These are phyloP conservation scores for Saccopteryx leptura DNA, from an alignment of 2,113 vertebrate genomes.

Conservation along the genomic window DNA sequence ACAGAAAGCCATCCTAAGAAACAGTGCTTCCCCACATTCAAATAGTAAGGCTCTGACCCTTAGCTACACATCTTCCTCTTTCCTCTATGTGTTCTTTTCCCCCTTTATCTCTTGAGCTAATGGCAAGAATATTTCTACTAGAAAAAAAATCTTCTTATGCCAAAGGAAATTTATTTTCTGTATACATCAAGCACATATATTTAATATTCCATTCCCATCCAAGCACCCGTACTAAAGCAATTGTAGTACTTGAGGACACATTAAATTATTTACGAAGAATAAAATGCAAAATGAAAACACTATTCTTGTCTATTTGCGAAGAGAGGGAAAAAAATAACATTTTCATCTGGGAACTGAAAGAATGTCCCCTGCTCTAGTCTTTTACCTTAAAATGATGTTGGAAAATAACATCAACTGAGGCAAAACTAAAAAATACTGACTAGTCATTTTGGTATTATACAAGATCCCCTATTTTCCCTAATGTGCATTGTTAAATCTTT, in stretches of 20 bases:
- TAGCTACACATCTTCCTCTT: neutral
- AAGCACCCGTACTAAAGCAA: constrained; percentile 57
- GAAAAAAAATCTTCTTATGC: constrained; percentile 42
- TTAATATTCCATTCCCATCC: constrained; percentile 53
- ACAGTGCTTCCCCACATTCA: neutral
- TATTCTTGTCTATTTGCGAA: constrained; percentile 50
- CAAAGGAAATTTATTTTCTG: constrained; percentile 71
- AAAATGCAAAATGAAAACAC: constrained; percentile 74
- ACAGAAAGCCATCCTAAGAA: constrained; percentile 15
- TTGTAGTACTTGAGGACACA: constrained; percentile 59
- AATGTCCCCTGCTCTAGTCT: constrained; percentile 22
- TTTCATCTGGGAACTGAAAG: constrained; percentile 70
- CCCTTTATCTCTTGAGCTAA: constrained; percentile 37
- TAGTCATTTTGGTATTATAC: neutral
- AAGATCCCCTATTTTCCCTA: neutral
- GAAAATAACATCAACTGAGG: constrained; percentile 50
- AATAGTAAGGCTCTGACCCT: constrained; percentile 15
- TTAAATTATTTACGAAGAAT: constrained; percentile 70
- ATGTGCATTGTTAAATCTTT: neutral
- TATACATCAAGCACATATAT: constrained; percentile 42
- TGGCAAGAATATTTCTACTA: constrained; percentile 27
- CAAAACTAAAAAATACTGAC: constrained; percentile 42
- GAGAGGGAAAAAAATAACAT: constrained; percentile 50
- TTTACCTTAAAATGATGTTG: constrained; percentile 56
- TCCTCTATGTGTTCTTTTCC: neutral